Evolutionary conservation across 1,140 invertebrate species (phyloP).

Genomic region (Temnothorax nylanderi): DNA sequence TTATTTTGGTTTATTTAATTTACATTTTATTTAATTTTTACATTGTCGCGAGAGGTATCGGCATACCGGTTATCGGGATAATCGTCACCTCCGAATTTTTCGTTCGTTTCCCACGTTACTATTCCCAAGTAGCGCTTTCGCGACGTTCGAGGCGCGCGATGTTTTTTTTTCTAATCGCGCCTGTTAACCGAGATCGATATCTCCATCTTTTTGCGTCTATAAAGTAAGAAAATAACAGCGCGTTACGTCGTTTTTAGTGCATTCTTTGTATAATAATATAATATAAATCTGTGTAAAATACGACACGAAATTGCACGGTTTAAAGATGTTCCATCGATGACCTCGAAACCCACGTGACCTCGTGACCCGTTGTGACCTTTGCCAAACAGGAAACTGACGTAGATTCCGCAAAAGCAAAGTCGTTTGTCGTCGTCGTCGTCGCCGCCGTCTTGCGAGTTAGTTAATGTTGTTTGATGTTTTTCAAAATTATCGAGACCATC

Average conservation of each 20-base stretch:
- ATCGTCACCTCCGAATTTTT: conserved; percentile 10
- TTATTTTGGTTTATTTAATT: background rate
- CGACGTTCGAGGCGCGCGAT: conserved; percentile 75
- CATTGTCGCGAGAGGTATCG: background rate
- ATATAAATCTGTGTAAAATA: background rate
- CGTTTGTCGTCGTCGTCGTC: background rate
- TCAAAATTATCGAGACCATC: background rate
- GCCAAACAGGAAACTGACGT: conserved; percentile 41
- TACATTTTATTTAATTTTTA: too few species aligned
- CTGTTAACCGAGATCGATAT: too few species aligned
- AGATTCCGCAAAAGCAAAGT: conserved; percentile 22
- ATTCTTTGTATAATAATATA: background rate
- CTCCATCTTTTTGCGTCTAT: too few species aligned
- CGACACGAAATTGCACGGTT: background rate
- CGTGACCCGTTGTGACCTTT: too few species aligned
- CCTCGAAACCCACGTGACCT: too few species aligned
- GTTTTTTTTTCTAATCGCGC: too few species aligned
- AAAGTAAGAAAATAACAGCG: background rate
- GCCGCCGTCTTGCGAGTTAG: background rate
- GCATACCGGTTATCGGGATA: conserved; percentile 20
- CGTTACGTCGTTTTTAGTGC: background rate
- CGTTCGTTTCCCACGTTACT: conserved; percentile 41
- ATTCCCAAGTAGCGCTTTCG: conserved; percentile 74
- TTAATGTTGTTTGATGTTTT: background rate
- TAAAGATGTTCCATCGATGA: conserved; percentile 12